These are phyloP conservation scores for Cygnus olor DNA, from an alignment of 2,797 vertebrate species.

Conservation along the genomic window DNA sequence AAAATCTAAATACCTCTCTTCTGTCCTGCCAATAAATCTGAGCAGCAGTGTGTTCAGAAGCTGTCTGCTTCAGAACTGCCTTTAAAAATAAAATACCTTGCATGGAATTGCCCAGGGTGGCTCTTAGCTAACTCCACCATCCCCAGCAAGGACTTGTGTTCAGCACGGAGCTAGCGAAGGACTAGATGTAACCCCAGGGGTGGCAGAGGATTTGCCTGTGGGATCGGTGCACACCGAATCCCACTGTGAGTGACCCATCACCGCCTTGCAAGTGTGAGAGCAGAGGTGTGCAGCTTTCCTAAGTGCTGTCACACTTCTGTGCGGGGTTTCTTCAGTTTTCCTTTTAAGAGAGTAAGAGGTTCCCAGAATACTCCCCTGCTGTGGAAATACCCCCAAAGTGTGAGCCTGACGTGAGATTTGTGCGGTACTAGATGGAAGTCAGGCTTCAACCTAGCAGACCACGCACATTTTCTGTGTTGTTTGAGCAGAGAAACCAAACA, in stretches of 20 bases:
- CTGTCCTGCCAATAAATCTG: neutral
- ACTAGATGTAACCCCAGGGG: neutral
- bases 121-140: neutral
- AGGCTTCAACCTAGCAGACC: neutral
- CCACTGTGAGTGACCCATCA: neutral
- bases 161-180: fast-evolving
- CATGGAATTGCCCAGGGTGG: neutral
- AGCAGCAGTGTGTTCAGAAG: neutral
- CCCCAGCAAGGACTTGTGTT: neutral
- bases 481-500: neutral
- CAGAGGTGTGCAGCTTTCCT: neutral
- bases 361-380: neutral
- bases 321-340: neutral
- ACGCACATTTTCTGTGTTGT: fast-evolving
- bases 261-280: neutral
- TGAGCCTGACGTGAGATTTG: neutral
- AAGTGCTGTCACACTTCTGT: neutral
- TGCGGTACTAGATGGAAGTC: neutral
- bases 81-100: neutral
- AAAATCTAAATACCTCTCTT: neutral
- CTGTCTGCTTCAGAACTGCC: neutral
- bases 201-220: neutral
- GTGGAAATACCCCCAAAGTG: neutral
- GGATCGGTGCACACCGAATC: neutral
- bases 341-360: neutral